A percentile compares a stretch with the other conserved stretches of the same genome.
These are phyloP conservation scores for Galagoides demidoff DNA, from an alignment of 2,797 vertebrate species.

Conservation along the genomic window DNA sequence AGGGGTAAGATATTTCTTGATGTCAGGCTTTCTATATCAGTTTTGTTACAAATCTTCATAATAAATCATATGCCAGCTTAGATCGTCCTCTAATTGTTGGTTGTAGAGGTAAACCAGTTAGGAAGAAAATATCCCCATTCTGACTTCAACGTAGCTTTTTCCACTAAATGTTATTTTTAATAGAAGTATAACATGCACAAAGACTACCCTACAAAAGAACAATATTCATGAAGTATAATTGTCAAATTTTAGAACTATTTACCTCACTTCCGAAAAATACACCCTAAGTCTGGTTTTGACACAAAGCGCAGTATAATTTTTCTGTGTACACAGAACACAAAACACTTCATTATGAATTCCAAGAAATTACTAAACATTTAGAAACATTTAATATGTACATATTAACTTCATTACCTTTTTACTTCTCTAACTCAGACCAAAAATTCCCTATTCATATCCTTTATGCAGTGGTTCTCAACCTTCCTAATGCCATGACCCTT, in stretches of 20 bases:
- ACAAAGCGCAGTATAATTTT: not conserved
- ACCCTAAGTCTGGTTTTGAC: not conserved
- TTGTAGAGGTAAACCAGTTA: not conserved
- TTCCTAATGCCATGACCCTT: no score
- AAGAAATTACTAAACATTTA: not conserved
- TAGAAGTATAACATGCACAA: not conserved
- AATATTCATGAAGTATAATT: not conserved
- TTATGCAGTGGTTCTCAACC: not conserved
- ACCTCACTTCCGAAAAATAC: not conserved
- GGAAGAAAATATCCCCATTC: not conserved
- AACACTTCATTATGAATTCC: not conserved
- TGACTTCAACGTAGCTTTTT: not conserved
- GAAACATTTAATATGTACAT: not conserved
- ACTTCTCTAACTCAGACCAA: not conserved
- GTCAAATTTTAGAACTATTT: not conserved
- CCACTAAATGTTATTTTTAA: not conserved
- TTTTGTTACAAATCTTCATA: not conserved
- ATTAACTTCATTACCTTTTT: not conserved
- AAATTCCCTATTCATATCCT: not conserved
- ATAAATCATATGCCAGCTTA: not conserved
- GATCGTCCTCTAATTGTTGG: not conserved
- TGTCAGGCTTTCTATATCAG: not conserved
- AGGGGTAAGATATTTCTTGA: not conserved
- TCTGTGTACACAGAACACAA: not conserved
- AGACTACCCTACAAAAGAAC: not conserved